Evolutionary conservation across 2,113 vertebrate species (phyloP).

Genomic region (Ictalurus furcatus): DNA sequence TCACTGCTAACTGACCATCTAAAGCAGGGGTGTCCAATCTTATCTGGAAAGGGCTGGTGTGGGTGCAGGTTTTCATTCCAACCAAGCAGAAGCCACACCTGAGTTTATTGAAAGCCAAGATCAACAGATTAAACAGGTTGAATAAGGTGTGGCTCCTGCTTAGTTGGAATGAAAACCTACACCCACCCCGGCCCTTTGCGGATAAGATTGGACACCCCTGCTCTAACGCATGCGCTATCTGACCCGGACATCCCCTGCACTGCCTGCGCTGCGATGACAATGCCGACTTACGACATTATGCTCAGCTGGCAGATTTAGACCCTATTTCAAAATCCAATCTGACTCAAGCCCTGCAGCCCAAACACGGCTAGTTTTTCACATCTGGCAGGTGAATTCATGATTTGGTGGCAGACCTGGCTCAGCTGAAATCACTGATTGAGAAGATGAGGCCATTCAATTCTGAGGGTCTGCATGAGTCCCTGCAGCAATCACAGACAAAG

Average conservation of each 20-base stretch:
- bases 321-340: slow-evolving; percentile 9
- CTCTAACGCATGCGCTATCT: neutral
- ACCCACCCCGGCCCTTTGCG: too few species aligned
- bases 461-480: neutral
- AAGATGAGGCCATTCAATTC: neutral
- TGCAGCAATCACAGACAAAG: neutral
- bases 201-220: too few species aligned
- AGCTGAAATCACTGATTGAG: neutral
- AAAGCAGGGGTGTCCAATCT: neutral
- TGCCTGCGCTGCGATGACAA: neutral
- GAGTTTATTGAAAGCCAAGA: too few species aligned
- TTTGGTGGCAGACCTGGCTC: slow-evolving; percentile 1
- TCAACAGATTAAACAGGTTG: too few species aligned
- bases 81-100: too few species aligned
- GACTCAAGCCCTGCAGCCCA: neutral
- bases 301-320: neutral
- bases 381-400: neutral
- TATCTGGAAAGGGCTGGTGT: too few species aligned
- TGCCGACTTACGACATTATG: neutral
- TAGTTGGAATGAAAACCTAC: too few species aligned
- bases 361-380: neutral
- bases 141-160: too few species aligned
- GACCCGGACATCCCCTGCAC: neutral
- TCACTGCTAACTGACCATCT: neutral
- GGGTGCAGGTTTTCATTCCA: too few species aligned